Evolutionary conservation across 2,888 invertebrate genomes (phyloP).

Genomic region (Pseudolycoriella hygida): DNA sequence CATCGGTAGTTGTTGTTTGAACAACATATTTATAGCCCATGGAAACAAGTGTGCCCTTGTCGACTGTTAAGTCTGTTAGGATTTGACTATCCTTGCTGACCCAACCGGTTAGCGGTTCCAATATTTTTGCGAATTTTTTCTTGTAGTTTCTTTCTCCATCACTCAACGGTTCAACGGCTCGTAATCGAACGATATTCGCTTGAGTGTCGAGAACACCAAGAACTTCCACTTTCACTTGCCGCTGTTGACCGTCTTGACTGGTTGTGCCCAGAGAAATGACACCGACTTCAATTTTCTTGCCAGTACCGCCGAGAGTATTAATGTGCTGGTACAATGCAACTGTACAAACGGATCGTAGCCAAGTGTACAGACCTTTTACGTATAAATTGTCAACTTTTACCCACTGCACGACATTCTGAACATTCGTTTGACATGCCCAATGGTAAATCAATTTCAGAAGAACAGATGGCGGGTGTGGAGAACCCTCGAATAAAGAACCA

Average conservation of each 20-base stretch:
- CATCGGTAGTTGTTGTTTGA: conserved; percentile 35
- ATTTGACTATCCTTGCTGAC: conserved; percentile 61
- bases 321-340: conserved; percentile 64
- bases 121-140: conserved; percentile 63
- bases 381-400: conserved; percentile 60
- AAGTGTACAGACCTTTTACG: conserved; percentile 47
- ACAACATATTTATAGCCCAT: conserved; percentile 66
- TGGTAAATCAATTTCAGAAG: conserved; percentile 73
- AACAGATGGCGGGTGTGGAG: conserved; percentile 67
- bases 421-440: conserved; percentile 82
- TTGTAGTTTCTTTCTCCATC: conserved; percentile 66
- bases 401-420: conserved; percentile 79
- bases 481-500: conserved; percentile 73
- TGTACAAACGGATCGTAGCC: conserved; percentile 59
- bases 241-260: conserved; percentile 53
- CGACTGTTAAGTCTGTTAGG: conserved; percentile 68
- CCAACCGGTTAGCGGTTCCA: conserved; percentile 63
- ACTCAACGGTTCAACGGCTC: conserved; percentile 65
- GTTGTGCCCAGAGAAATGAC: conserved; percentile 79
- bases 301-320: conserved; percentile 51
- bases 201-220: conserved; percentile 62
- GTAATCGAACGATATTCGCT: conserved; percentile 53
- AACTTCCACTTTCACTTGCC: conserved; percentile 78
- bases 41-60: conserved; percentile 53
- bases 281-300: conserved; percentile 57